phyloP scores from a whole-genome alignment of 1,140 invertebrate species.

The Drosophila nigromelanica region DNA sequence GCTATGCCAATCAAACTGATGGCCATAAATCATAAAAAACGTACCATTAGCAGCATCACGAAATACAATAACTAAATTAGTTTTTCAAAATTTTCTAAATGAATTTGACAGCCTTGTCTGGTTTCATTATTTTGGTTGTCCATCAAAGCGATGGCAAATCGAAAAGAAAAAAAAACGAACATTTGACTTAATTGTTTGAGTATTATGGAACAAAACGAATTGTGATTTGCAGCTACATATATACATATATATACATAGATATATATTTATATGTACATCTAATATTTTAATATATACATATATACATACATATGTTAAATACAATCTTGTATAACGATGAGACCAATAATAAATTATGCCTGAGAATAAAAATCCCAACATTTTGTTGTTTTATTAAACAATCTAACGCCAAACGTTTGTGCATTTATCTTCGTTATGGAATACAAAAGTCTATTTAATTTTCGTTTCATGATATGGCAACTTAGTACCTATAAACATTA shows the following conservation, averaged over 20 bases:
- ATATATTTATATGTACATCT: conserved; percentile 11
- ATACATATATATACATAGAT: conserved; percentile 41
- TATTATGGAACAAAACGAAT: conserved; percentile 54
- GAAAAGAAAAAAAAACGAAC: neutral
- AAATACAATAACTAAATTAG: conserved; percentile 4
- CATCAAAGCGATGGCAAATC: neutral
- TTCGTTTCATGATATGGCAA: neutral
- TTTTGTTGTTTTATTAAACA: conserved; percentile 76
- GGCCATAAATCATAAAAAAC: conserved; percentile 9
- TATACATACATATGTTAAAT: conserved; percentile 75
- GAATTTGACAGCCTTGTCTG: conserved; percentile 30
- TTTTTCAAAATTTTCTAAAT: conserved; percentile 30
- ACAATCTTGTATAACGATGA: conserved; percentile 62
- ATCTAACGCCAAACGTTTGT: no score
- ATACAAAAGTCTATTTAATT: neutral
- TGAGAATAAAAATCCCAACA: conserved; percentile 54
- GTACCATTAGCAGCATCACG: neutral
- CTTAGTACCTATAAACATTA: conserved; percentile 11
- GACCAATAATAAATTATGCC: conserved; percentile 70
- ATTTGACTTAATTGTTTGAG: conserved; percentile 27
- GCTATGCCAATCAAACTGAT: conserved; percentile 8
- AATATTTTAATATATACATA: conserved; percentile 2
- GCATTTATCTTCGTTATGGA: conserved; percentile 1
- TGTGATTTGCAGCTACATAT: conserved; percentile 68
- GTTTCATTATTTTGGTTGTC: conserved; percentile 17